Evolutionary conservation across 2,888 invertebrate species (phyloP), one percentile per base, ranked within the genome.

Genomic region (Autographa pulchrina): DNA sequence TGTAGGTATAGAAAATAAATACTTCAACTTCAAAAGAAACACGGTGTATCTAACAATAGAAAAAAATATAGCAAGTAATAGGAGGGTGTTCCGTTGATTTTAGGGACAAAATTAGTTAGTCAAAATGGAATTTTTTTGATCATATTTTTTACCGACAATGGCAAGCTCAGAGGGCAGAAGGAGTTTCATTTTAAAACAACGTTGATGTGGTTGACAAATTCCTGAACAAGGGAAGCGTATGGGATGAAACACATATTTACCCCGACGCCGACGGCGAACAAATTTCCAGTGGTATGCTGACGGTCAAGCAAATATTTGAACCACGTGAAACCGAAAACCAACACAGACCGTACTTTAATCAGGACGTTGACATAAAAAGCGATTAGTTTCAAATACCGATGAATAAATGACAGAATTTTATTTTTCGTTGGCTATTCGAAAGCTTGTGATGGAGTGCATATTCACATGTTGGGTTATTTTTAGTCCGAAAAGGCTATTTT

Each of bases 251-350:
- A n/a, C 48, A 48, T 48, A 48, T 48, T 43, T n/a, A 48, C 48
- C n/a, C n/a, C 6, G n/a, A n/a, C 0, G n/a, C n/a, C n/a, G n/a
- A n/a, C 48, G 14, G 1, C 48, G 48, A 48, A n/a, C 43, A 48
- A 48, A 48, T 48, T n/a, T n/a, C 48, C 7, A n/a, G n/a, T 5
- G n/a, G 48, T n/a, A 48, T 43, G 43, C 8, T 48, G n/a, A 8
- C n/a, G n/a, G 48, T n/a, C n/a, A 48, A 16, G n/a, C 48, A 48
- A 48, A 48, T 48, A n/a, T n/a, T 48, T 48, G 48, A 48, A n/a
- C n/a, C n/a, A n/a, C 48, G 48, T n/a, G 48, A 48, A 48, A 48
- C 48, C 48, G 48, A 48, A 48, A 48, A 48, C 48, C 48, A 48
- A 48, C n/a, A n/a, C 4, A 48, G 48, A 48, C 48, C 48, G n/a